Percentiles rank a stretch among this genome's conserved stretches.
These are phyloP conservation scores for Bradynema listronoti DNA, from an alignment of 1,140 invertebrate species.

Conservation along the genomic window DNA sequence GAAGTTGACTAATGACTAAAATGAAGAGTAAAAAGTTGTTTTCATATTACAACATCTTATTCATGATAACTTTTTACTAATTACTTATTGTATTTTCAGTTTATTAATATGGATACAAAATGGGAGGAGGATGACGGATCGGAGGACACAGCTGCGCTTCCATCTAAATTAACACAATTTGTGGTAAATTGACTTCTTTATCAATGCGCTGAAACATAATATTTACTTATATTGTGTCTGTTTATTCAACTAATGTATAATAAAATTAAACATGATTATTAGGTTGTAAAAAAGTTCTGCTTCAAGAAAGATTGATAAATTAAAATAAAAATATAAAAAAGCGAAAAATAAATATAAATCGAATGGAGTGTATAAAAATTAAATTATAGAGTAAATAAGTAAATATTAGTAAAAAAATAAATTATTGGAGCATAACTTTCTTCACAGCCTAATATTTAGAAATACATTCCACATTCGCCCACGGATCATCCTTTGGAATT, in stretches of 20 bases:
- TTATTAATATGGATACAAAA: neutral
- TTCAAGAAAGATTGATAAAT: neutral
- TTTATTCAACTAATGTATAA: neutral
- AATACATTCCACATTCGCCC: conserved; percentile 3
- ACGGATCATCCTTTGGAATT: conserved; percentile 78
- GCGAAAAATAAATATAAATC: neutral
- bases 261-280: too few species aligned
- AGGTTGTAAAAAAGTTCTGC: neutral
- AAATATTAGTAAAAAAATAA: neutral
- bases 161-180: neutral
- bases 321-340: neutral
- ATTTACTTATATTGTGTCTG: neutral
- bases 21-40: neutral
- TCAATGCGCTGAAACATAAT: neutral
- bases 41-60: neutral
- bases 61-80: neutral
- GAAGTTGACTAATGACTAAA: neutral
- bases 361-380: neutral
- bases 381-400: conserved; percentile 1
- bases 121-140: neutral
- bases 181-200: neutral
- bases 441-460: conserved; percentile 1
- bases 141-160: neutral
- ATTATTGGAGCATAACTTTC: neutral
- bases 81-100: neutral